phyloP scores from a whole-genome alignment of 2,797 vertebrate genomes.

The Poeciliopsis gracilis region DNA sequence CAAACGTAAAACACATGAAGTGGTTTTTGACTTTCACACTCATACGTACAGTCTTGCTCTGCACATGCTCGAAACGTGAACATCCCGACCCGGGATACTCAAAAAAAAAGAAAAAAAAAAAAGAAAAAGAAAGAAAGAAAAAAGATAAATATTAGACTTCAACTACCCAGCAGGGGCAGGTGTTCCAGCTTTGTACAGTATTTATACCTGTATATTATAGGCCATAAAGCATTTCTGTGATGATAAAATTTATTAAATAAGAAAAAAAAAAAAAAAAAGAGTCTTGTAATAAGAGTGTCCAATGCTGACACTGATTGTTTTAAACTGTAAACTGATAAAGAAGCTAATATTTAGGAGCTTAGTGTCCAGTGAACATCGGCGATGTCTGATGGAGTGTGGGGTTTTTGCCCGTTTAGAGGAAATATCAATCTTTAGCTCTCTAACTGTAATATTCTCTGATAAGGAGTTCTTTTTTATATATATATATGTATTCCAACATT shows the following conservation, averaged over 20 bases:
- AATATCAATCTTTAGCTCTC: slow-evolving; percentile 48
- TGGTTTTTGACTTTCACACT: slow-evolving; percentile 72
- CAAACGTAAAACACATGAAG: slow-evolving; percentile 75
- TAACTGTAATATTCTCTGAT: slow-evolving; percentile 58
- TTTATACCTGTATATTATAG: slow-evolving; percentile 83
- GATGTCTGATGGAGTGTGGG: slow-evolving; percentile 47
- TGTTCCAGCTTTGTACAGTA: slow-evolving; percentile 84
- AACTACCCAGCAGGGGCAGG: slow-evolving; percentile 83
- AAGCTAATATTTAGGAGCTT: slow-evolving; percentile 75
- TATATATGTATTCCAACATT: slow-evolving; percentile 50
- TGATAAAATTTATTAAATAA: slow-evolving; percentile 85
- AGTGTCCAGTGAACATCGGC: slow-evolving; percentile 61
- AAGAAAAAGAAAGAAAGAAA: slow-evolving; percentile 38
- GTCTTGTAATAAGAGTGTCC: slow-evolving; percentile 74
- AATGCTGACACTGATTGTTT: slow-evolving; percentile 77
- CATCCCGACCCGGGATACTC: slow-evolving; percentile 67
- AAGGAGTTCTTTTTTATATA: not conserved
- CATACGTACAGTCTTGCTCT: slow-evolving; percentile 49
- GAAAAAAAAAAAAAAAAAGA: slow-evolving; percentile 39
- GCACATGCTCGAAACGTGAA: slow-evolving; percentile 59
- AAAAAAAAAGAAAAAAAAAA: slow-evolving; percentile 49
- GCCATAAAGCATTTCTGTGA: slow-evolving; percentile 83
- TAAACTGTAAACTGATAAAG: slow-evolving; percentile 83
- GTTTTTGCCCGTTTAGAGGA: slow-evolving; percentile 34
- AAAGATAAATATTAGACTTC: slow-evolving; percentile 84